Conservation (phyloP, 37 sponge, comb jelly and placozoan genomes). For the Chondrilla cf. caribensis region DNA sequence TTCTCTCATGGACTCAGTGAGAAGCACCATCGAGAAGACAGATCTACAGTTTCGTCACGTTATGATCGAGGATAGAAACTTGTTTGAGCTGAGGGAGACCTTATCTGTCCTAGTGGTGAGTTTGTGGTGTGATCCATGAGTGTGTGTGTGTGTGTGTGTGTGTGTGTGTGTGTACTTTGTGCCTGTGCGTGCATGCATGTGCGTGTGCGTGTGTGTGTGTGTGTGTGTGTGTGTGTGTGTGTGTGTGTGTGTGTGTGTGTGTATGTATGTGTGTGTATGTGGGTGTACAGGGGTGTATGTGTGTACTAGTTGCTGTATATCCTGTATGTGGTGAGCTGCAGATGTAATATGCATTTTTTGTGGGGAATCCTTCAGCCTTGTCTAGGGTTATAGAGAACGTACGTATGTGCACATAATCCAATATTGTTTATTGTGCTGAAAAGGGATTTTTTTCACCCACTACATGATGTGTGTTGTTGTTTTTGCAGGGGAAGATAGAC, state of each 20-base stretch:
- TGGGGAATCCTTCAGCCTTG: too few species aligned
- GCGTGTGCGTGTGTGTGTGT: constrained; percentile 1
- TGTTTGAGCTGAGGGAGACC: constrained; percentile 46
- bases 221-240: constrained; percentile 8
- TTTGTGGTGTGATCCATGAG: background rate
- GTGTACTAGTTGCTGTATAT: background rate
- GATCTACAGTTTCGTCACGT: constrained; percentile 51
- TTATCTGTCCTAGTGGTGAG: constrained; percentile 75
- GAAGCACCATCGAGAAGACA: constrained; percentile 60
- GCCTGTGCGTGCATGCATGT: background rate
- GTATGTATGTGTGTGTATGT: constrained; percentile 23
- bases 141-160: background rate
- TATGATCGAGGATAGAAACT: constrained; percentile 64
- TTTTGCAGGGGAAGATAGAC: constrained; percentile 61
- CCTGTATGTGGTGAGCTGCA: too few species aligned
- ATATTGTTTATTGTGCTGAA: too few species aligned
- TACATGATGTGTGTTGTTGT: too few species aligned
- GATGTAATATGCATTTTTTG: too few species aligned
- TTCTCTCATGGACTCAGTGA: constrained; percentile 51
- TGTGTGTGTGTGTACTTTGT: background rate
- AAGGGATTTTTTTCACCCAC: too few species aligned
- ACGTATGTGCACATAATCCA: too few species aligned
- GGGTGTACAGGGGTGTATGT: background rate
- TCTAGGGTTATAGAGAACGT: too few species aligned
- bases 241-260: constrained; percentile 18